Conservation (phyloP, 2,113 vertebrate species). For the Ceratotherium simum region DNA sequence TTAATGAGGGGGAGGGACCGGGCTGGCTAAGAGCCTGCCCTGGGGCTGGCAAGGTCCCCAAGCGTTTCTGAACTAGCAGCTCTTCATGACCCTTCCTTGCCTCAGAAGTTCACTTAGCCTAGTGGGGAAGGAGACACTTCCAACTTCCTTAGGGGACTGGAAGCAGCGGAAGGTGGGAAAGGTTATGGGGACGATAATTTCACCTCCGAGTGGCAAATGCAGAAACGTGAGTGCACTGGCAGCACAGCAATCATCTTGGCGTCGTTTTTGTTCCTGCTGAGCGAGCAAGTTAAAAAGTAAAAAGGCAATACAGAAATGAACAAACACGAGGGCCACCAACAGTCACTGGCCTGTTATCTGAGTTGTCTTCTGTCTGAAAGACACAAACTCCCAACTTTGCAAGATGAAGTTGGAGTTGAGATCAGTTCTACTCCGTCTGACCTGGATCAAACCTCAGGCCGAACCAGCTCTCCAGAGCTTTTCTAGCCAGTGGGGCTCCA, state of each 20-base stretch:
- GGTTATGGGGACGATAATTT: not conserved
- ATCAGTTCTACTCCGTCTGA: not conserved
- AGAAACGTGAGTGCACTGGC: not conserved
- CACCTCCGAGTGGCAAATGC: not conserved
- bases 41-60: not conserved
- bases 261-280: not conserved
- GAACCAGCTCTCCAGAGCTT: not conserved
- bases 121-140: not conserved
- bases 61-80: not conserved
- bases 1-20: not conserved
- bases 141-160: not conserved
- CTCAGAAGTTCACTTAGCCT: not conserved
- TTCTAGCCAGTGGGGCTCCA: not conserved
- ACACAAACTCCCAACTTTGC: not conserved
- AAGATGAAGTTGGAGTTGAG: not conserved
- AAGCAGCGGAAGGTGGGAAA: not conserved
- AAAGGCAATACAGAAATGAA: not conserved
- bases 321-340: not conserved
- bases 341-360: not conserved
- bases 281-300: not conserved
- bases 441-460: not conserved
- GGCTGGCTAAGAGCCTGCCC: not conserved
- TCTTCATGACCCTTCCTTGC: not conserved
- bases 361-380: not conserved
- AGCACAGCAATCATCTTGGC: not conserved